Percentiles rank a stretch among this genome's conserved stretches.
Conservation (phyloP, 2,113 vertebrate species). For the Crotalus helleri region DNA sequence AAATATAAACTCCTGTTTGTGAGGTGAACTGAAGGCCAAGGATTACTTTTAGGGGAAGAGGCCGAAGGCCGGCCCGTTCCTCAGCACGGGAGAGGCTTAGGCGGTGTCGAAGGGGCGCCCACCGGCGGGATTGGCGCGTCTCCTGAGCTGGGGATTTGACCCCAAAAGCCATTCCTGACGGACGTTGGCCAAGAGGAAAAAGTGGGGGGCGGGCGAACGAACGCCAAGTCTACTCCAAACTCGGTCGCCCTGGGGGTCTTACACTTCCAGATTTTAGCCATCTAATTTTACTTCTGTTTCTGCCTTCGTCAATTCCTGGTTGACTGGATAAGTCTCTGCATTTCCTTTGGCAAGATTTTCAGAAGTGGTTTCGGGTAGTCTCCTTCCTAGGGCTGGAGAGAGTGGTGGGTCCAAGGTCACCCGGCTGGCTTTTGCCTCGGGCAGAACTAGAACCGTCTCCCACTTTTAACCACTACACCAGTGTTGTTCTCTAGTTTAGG, state of each 20-base stretch:
- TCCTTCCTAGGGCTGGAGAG: neutral
- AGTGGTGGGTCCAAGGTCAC: neutral
- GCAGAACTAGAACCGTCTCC: neutral
- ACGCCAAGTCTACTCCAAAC: neutral
- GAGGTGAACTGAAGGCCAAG: constrained; percentile 65
- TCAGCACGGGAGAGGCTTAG: neutral
- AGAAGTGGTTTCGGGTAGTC: neutral
- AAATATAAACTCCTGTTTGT: constrained; percentile 47
- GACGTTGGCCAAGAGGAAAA: neutral
- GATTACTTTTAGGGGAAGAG: constrained; percentile 45
- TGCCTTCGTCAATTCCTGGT: neutral
- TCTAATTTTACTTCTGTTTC: neutral
- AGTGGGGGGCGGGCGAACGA: neutral
- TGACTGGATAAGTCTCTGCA: neutral
- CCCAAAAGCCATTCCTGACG: fast-evolving
- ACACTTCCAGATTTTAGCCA: neutral
- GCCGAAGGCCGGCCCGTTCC: neutral
- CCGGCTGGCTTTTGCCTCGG: neutral
- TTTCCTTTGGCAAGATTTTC: neutral
- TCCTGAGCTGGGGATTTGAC: neutral
- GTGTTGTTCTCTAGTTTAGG: neutral
- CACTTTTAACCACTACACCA: neutral
- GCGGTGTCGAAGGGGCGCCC: neutral
- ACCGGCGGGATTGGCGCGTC: neutral
- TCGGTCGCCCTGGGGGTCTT: neutral